Conservation (phyloP, 2,888 invertebrate genomes). For the Rhagium mordax region DNA sequence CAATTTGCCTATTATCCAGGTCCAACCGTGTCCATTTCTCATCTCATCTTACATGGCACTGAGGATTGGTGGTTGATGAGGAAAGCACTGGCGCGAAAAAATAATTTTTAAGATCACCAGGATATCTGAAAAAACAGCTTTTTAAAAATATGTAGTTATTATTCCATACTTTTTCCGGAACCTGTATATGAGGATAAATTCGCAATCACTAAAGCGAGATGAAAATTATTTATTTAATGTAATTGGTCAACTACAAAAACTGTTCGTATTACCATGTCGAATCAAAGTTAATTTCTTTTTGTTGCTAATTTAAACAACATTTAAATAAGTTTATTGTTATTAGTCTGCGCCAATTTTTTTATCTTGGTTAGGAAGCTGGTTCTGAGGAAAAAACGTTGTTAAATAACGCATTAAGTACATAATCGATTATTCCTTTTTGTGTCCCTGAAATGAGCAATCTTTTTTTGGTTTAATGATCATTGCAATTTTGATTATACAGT, state of each 20-base stretch:
- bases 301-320: conserved; percentile 1
- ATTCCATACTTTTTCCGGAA: too few relatives aligned
- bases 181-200: not conserved
- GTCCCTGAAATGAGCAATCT: not conserved
- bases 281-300: conserved; percentile 20
- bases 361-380: not conserved
- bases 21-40: too few relatives aligned
- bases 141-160: too few relatives aligned
- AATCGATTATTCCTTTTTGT: not conserved
- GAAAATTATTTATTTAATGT: conserved; percentile 11
- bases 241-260: conserved; percentile 11
- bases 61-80: too few relatives aligned
- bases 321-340: conserved; percentile 1
- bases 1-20: too few relatives aligned
- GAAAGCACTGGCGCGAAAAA: too few relatives aligned
- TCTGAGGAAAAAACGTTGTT: not conserved
- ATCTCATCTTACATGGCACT: too few relatives aligned
- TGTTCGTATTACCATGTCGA: conserved; percentile 4
- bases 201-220: not conserved
- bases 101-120: too few relatives aligned
- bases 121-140: too few relatives aligned
- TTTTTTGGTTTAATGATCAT: too few relatives aligned
- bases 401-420: not conserved
- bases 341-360: not conserved
- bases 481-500: too few relatives aligned